phyloP scores from a whole-genome alignment of 2,888 invertebrate genomes.

The Rapana venosa region DNA sequence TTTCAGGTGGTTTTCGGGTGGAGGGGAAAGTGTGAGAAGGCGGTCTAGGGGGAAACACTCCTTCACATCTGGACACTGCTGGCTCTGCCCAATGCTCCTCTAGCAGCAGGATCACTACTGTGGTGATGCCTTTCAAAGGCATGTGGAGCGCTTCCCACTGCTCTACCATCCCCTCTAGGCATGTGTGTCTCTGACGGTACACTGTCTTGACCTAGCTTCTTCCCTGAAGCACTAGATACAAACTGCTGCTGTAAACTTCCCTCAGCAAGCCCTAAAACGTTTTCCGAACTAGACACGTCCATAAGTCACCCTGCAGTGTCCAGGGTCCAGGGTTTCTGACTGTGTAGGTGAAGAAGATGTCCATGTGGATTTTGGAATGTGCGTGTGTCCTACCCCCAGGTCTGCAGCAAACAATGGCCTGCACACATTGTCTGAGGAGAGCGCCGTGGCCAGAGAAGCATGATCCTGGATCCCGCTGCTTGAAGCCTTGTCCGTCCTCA shows the following conservation, averaged over 20 bases:
- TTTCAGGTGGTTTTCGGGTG: constrained; percentile 33
- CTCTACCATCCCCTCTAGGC: not conserved
- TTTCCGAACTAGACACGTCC: not conserved
- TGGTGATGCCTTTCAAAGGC: not conserved
- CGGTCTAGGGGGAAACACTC: not conserved
- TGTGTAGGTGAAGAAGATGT: not conserved
- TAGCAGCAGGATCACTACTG: not conserved
- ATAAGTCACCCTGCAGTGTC: not conserved
- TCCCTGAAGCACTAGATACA: not conserved
- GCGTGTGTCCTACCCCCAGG: not conserved
- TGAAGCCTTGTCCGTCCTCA: not conserved
- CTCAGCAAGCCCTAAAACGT: not conserved
- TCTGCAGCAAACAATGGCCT: not conserved
- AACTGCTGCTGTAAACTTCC: not conserved
- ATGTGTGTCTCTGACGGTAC: too few relatives aligned
- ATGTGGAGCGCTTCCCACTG: too few relatives aligned
- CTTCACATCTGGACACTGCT: not conserved
- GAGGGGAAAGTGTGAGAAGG: not conserved
- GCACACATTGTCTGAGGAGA: not conserved
- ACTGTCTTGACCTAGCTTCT: not conserved
- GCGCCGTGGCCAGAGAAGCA: not conserved
- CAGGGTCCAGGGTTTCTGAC: not conserved
- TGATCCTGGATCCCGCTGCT: not conserved
- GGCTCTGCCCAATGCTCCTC: not conserved
- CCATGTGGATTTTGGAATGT: constrained; percentile 2